Evolutionary conservation across 2,797 vertebrate genomes (phyloP).

Genomic region (Xerus rutilus): DNA sequence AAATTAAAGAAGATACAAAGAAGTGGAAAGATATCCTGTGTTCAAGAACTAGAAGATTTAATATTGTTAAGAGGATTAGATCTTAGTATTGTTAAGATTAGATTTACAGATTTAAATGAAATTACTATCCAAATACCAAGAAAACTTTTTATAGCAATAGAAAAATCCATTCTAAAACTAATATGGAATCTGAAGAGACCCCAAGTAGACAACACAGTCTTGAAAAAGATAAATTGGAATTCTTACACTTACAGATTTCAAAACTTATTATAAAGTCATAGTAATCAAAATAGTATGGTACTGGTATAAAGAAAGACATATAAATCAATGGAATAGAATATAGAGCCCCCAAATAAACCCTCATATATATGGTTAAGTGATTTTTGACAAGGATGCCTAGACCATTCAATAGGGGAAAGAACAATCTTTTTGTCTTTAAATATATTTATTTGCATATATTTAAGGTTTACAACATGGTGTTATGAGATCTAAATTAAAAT

Average conservation of each 20-base stretch:
- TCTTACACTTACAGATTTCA: too few species aligned
- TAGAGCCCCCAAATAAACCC: too few species aligned
- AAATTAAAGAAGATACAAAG: conserved; percentile 19
- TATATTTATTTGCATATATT: neutral
- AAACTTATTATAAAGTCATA: too few species aligned
- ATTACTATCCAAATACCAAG: too few species aligned
- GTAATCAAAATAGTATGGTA: too few species aligned
- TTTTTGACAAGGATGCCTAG: neutral
- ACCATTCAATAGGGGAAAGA: neutral
- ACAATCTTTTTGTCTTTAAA: neutral
- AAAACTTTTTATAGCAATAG: too few species aligned
- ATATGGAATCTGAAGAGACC: neutral
- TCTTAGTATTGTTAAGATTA: neutral
- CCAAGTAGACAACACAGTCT: neutral
- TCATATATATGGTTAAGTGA: too few species aligned
- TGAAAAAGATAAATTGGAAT: too few species aligned
- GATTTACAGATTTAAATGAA: too few species aligned
- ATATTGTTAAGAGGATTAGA: neutral
- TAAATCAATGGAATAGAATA: too few species aligned
- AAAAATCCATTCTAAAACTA: too few species aligned
- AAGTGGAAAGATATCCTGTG: neutral
- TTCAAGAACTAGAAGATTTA: neutral
- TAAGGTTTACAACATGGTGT: neutral
- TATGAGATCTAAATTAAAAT: neutral
- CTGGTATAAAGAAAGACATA: too few species aligned